Evolutionary conservation across 2,113 vertebrate species (phyloP).

Genomic region (Nestor notabilis): DNA sequence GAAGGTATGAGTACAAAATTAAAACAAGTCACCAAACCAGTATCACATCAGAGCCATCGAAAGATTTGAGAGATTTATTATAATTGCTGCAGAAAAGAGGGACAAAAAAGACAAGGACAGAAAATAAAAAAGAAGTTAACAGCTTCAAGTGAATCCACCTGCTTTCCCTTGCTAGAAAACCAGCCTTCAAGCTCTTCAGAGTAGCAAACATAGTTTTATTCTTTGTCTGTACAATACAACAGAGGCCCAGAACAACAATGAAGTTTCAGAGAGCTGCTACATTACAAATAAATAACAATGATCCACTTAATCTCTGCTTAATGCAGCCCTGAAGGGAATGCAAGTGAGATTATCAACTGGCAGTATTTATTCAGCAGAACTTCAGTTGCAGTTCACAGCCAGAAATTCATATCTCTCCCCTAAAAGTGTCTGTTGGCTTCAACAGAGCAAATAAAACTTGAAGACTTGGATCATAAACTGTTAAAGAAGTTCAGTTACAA

Average conservation of each 20-base stretch:
- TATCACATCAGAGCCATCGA: not conserved
- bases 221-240: slow-evolving; percentile 15
- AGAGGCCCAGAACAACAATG: not conserved
- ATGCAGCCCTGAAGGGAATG: slow-evolving; percentile 26
- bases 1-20: not conserved
- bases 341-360: not conserved
- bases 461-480: not conserved
- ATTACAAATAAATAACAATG: slow-evolving; percentile 53
- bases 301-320: slow-evolving; percentile 50
- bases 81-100: not conserved
- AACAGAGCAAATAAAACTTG: not conserved
- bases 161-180: not conserved
- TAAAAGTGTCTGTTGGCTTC: not conserved
- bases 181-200: not conserved
- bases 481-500: not conserved
- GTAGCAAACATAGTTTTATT: slow-evolving; percentile 13
- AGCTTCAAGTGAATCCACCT: not conserved
- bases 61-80: not conserved
- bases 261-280: not conserved
- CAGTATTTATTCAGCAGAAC: not conserved
- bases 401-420: not conserved
- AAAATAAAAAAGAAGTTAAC: not conserved
- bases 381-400: not conserved
- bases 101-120: not conserved
- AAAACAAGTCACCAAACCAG: not conserved